Evolutionary conservation across 1,140 invertebrate species (phyloP), one percentile per base, ranked within the genome.

Genomic region (Drosophila kurseongensis): DNA sequence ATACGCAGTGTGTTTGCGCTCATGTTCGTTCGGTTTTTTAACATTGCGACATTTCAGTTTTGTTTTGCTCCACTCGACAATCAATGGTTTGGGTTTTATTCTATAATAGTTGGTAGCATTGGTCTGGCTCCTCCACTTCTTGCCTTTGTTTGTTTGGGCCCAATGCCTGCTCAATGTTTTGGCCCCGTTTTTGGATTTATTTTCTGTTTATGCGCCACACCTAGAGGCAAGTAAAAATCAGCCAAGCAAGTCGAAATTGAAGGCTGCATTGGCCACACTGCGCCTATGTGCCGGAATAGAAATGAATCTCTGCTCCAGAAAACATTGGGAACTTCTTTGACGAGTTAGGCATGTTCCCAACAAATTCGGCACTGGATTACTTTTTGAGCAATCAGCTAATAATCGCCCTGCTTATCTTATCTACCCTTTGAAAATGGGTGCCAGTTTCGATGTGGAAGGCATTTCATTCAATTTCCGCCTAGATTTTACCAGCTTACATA

Each of bases 211-310:
- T 72, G n/a, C 40, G 73, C 72, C 73, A 42, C 73, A 75, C 73
- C 73, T 57, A 27, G 38, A 71, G 65, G 29, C 54, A 45, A 41
- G 44, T 27, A n/a, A 66, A 66, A 67, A 57, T 51, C 71, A 75
- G 72, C 72, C 73, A 76, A 54, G 72, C 73, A 76, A 76, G 73
- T 75, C 73, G 41, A 76, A 67, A 75, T 76, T 59, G 72, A 76
- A 76, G 73, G 72, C 73, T 76, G 73, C 73, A 38, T 38, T 42
- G 38, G 54, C 50, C 42, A 44, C 55, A 58, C 56, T 16, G 48
- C n/a, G n/a, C n/a, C 48, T 1, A 2, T 44, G 8, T 14, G 48
- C 48, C 48, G 10, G 42, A 62, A 66, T 65, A 10, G 42, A 47
- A 69, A 38, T 7, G 60, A 69, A 71, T 71, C 50, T 71, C 44